Conservation (phyloP, 2,888 invertebrate genomes). For the Frankliniella intonsa region DNA sequence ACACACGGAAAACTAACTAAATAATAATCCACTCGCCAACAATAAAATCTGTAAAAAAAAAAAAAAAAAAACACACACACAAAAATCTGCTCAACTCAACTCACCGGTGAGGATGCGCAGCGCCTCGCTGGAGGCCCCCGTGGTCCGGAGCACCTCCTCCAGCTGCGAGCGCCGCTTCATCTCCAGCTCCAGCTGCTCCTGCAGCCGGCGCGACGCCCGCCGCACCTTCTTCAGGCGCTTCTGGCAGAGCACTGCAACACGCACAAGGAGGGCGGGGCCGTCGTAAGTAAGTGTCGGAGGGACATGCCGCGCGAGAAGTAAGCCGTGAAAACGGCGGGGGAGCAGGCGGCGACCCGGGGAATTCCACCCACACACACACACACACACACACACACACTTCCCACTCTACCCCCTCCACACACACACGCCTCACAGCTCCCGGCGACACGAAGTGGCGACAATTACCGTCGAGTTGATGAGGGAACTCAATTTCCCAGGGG, state of each 20-base stretch:
- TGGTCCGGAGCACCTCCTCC: constrained; percentile 73
- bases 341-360: no score
- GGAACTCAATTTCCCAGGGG: constrained; percentile 37
- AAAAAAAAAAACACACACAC: background rate
- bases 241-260: constrained; percentile 74
- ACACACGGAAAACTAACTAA: no score
- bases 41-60: background rate
- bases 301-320: background rate
- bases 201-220: constrained; percentile 72
- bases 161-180: constrained; percentile 72
- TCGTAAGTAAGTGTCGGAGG: background rate
- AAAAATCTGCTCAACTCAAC: constrained; percentile 36
- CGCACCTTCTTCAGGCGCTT: constrained; percentile 86
- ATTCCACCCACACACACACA: no score
- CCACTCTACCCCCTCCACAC: no score
- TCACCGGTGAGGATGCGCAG: constrained; percentile 75
- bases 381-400: no score
- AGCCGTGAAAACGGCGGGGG: no score
- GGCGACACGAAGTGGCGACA: background rate
- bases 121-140: constrained; percentile 69
- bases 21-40: no score
- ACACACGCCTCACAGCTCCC: no score
- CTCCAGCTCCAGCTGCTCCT: constrained; percentile 79
- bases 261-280: constrained; percentile 33
- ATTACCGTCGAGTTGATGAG: background rate